phyloP scores from a whole-genome alignment of 1,140 invertebrate species.

The Homalodisca vitripennis region DNA sequence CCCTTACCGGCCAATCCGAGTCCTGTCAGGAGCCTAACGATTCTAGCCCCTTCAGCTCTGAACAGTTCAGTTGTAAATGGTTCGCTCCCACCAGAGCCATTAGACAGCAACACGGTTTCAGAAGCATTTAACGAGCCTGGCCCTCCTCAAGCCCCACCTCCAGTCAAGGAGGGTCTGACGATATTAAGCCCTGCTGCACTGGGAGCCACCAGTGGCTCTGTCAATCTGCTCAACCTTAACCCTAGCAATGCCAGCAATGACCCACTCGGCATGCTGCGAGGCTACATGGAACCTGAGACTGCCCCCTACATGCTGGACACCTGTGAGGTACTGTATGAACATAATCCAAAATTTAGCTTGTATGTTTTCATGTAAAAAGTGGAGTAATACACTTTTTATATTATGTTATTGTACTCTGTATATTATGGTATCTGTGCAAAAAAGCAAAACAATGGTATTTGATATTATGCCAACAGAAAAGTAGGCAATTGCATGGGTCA shows the following conservation, averaged over 20 bases:
- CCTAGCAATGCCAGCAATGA: neutral
- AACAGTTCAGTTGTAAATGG: conserved; percentile 23
- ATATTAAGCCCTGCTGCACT: neutral
- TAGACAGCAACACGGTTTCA: neutral
- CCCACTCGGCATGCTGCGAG: neutral
- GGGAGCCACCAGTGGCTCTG: neutral
- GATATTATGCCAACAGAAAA: too few relatives aligned
- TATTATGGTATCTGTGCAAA: too few relatives aligned
- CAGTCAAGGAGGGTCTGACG: neutral
- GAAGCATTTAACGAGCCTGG: conserved; percentile 10
- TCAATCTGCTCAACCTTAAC: conserved; percentile 9
- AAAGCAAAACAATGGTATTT: too few relatives aligned
- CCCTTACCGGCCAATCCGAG: neutral
- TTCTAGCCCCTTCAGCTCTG: conserved; percentile 10
- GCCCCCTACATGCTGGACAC: neutral
- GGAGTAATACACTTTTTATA: too few relatives aligned
- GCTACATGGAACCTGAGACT: neutral
- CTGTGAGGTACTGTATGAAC: conserved; percentile 7
- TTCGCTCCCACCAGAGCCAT: neutral
- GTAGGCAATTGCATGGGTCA: too few relatives aligned
- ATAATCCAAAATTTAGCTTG: too few relatives aligned
- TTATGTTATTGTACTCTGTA: too few relatives aligned
- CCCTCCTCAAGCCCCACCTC: neutral
- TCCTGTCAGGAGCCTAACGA: conserved; percentile 1
- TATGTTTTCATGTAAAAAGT: too few relatives aligned